phyloP scores from a whole-genome alignment of 2,113 vertebrate species.

The Malurus cyaneus region DNA sequence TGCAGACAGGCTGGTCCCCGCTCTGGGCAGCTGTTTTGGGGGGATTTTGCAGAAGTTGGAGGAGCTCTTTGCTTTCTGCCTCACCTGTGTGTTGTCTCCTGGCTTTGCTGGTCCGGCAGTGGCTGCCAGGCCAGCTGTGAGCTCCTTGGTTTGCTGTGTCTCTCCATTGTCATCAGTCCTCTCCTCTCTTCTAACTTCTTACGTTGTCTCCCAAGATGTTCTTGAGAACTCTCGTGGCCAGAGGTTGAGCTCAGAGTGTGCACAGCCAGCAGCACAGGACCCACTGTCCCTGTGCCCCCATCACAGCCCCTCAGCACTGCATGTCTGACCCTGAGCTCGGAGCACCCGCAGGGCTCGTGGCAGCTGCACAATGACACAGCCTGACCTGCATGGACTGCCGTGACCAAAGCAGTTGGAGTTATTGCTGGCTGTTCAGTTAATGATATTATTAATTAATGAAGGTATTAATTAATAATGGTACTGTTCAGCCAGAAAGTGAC shows the following conservation, averaged over 20 bases:
- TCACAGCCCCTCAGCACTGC: background rate
- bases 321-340: background rate
- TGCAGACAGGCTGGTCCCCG: background rate
- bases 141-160: constrained; percentile 40
- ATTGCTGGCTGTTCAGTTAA: background rate
- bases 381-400: constrained; percentile 8
- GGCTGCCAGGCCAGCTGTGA: constrained; percentile 12
- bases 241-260: background rate
- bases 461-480: constrained; percentile 31
- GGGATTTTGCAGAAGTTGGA: background rate
- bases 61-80: constrained; percentile 54
- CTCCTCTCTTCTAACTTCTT: constrained; percentile 24
- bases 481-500: background rate
- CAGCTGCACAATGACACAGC: background rate
- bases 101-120: constrained; percentile 48
- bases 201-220: constrained; percentile 37
- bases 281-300: background rate
- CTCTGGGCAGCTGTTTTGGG: background rate
- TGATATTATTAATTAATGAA: constrained; percentile 32
- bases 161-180: constrained; percentile 57
- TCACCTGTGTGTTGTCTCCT: constrained; percentile 33
- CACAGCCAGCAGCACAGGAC: background rate
- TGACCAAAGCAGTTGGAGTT: background rate
- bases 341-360: background rate
- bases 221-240: constrained; percentile 48